A percentile compares a stretch with the other conserved stretches of the same genome.
phyloP scores from a whole-genome alignment of 2,888 invertebrate genomes.

The Oligia latruncula region DNA sequence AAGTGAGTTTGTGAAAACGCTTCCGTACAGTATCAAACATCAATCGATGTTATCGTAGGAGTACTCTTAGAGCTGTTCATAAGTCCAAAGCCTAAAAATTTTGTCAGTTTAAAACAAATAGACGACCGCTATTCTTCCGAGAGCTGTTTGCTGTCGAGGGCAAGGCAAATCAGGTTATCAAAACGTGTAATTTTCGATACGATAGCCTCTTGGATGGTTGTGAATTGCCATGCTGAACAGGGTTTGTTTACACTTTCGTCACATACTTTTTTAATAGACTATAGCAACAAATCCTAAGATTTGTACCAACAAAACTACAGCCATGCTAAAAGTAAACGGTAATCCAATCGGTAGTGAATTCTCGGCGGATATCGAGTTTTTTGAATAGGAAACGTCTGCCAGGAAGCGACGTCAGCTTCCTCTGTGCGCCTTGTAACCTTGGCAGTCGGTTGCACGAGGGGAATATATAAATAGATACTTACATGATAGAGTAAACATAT shows the following conservation, averaged over 20 bases:
- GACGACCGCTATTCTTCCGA: too few relatives aligned
- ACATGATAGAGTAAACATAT: background rate
- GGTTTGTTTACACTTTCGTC: background rate
- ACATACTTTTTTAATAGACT: background rate
- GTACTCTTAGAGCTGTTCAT: too few relatives aligned
- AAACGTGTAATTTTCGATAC: too few relatives aligned
- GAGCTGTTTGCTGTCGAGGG: too few relatives aligned
- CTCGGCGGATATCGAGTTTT: conserved; percentile 51
- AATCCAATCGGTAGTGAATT: conserved; percentile 35
- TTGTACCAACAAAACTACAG: background rate
- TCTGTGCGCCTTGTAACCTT: background rate
- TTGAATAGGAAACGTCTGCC: conserved; percentile 32
- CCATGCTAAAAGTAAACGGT: conserved; percentile 4
- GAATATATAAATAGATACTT: background rate
- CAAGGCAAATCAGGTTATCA: too few relatives aligned
- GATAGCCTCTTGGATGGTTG: too few relatives aligned
- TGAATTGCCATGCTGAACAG: too few relatives aligned
- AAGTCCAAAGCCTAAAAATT: too few relatives aligned
- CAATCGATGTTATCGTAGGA: too few relatives aligned
- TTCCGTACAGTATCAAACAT: too few relatives aligned
- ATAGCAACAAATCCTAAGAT: background rate
- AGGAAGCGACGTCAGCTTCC: conserved; percentile 34
- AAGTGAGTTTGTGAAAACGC: too few relatives aligned
- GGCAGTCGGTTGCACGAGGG: background rate
- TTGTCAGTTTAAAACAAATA: too few relatives aligned